phyloP scores from a whole-genome alignment of 2,888 invertebrate genomes.

The Antheraea assamensis region DNA sequence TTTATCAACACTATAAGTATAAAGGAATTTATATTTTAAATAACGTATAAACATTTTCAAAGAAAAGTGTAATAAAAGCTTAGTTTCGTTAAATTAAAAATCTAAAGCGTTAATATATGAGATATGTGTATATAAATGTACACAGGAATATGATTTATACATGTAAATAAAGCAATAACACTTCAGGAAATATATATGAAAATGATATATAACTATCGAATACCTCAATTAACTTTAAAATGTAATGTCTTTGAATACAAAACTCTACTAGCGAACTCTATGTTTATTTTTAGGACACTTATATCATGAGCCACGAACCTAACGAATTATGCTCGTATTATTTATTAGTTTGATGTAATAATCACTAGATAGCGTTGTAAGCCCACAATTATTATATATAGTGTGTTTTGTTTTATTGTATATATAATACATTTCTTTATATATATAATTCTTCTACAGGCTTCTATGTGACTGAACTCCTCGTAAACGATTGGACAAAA shows the following conservation, averaged over 20 bases:
- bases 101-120: too few relatives aligned
- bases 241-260: neutral
- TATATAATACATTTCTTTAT: too few relatives aligned
- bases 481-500: too few relatives aligned
- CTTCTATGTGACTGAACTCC: too few relatives aligned
- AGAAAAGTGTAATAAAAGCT: neutral
- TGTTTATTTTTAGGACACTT: neutral
- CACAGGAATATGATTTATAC: too few relatives aligned
- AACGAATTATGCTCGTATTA: neutral
- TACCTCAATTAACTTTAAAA: too few relatives aligned
- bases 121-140: too few relatives aligned
- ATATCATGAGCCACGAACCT: neutral
- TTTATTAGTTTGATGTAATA: neutral
- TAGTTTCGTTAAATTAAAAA: neutral
- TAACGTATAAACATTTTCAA: neutral
- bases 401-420: too few relatives aligned
- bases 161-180: too few relatives aligned
- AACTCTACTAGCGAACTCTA: neutral
- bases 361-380: constrained; percentile 30
- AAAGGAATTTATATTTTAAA: neutral
- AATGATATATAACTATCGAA: too few relatives aligned
- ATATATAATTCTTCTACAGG: too few relatives aligned
- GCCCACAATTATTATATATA: constrained; percentile 21
- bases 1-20: neutral
- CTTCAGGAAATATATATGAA: too few relatives aligned